Percentiles rank a stretch among this genome's conserved stretches.
These are phyloP conservation scores for Zonotrichia albicollis DNA, from an alignment of 2,797 vertebrate genomes.

Conservation along the genomic window DNA sequence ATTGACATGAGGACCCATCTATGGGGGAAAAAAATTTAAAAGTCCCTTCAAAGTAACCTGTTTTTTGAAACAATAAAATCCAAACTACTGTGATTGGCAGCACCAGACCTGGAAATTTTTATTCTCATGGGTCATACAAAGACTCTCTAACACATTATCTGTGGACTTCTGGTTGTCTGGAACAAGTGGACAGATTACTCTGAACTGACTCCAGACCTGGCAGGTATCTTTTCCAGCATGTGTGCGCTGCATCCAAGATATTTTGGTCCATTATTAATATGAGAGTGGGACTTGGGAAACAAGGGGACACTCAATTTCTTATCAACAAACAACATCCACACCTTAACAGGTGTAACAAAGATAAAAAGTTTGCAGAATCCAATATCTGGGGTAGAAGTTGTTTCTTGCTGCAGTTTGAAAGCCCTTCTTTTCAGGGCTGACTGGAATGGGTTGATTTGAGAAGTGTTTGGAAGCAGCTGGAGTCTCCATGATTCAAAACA, in stretches of 20 bases:
- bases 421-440: background rate
- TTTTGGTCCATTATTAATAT: background rate
- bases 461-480: background rate
- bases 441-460: background rate
- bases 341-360: background rate
- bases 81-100: background rate
- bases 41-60: background rate
- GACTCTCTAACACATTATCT: background rate
- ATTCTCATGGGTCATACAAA: background rate
- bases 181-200: background rate
- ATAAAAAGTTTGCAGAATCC: background rate
- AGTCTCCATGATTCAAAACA: background rate
- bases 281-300: background rate
- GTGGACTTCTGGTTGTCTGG: background rate
- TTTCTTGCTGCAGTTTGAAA: background rate
- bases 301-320: background rate
- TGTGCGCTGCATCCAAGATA: background rate
- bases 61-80: background rate
- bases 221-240: background rate
- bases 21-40: background rate
- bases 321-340: background rate
- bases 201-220: background rate
- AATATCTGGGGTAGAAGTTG: background rate
- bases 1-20: background rate
- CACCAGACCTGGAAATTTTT: background rate